Evolutionary conservation across 2,888 invertebrate genomes (phyloP).

Genomic region (Pristionchus entomophagus): DNA sequence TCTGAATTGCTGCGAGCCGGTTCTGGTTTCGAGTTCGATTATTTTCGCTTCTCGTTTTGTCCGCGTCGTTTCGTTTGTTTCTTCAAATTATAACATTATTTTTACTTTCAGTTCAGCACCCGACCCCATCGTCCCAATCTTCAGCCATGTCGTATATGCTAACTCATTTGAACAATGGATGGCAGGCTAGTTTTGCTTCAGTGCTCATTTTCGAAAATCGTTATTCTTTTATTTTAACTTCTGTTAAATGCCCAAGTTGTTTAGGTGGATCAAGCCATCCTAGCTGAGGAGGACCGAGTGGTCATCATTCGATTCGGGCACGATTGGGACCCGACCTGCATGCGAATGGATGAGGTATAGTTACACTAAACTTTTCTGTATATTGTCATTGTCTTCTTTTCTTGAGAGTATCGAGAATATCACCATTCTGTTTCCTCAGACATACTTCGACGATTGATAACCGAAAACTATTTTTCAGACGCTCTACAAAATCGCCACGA

Average conservation of each 20-base stretch:
- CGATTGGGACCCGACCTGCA: constrained; percentile 99
- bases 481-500: constrained; percentile 93
- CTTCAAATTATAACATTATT: too few relatives aligned
- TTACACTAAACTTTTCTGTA: background rate
- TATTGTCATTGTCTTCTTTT: too few relatives aligned
- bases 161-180: constrained; percentile 98
- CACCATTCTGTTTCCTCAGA: too few relatives aligned
- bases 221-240: background rate
- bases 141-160: constrained; percentile 96
- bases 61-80: too few relatives aligned
- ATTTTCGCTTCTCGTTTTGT: too few relatives aligned
- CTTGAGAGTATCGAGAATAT: too few relatives aligned
- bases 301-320: constrained; percentile 98
- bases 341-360: constrained; percentile 98
- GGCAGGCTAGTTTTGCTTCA: constrained; percentile 82
- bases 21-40: too few relatives aligned
- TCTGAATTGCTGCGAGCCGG: too few relatives aligned
- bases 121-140: background rate
- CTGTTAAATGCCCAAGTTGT: background rate
- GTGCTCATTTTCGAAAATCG: background rate
- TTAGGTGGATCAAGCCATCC: constrained; percentile 94
- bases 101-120: background rate
- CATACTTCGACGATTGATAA: too few relatives aligned
- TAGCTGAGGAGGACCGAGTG: constrained; percentile 97
- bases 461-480: constrained; percentile 65